Conservation (phyloP, 2,113 vertebrate species). For the Gopherus evgoodei region DNA sequence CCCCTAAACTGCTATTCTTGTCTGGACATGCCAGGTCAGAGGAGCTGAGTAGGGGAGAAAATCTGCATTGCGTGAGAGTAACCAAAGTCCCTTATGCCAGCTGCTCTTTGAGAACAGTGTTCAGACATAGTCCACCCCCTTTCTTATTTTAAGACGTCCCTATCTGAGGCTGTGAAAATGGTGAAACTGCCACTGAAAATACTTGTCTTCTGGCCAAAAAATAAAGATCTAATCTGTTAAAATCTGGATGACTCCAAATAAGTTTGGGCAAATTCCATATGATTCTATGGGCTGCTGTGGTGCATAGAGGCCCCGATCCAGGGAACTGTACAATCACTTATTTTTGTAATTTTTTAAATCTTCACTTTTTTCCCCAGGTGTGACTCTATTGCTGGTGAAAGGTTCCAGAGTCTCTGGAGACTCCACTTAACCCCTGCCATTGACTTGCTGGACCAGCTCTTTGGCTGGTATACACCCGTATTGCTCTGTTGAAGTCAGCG, state of each 20-base stretch:
- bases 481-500: background rate
- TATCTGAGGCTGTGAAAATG: background rate
- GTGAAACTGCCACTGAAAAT: background rate
- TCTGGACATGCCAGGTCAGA: too few species aligned
- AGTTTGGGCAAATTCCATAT: accelerated
- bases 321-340: background rate
- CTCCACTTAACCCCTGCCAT: background rate
- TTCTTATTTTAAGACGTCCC: background rate
- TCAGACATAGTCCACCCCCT: background rate
- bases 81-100: background rate
- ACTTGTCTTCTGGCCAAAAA: background rate
- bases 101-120: background rate
- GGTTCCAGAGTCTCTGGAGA: background rate
- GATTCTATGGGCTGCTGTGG: accelerated
- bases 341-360: background rate
- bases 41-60: background rate
- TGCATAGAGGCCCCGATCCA: background rate
- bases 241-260: background rate
- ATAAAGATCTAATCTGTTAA: background rate
- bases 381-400: background rate
- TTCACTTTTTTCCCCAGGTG: background rate
- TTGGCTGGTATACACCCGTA: accelerated
- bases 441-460: background rate
- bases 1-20: background rate
- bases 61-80: background rate